These are phyloP conservation scores for Pseudomyrmex pallidus DNA, from an alignment of 1,140 invertebrate genomes.

Conservation along the genomic window DNA sequence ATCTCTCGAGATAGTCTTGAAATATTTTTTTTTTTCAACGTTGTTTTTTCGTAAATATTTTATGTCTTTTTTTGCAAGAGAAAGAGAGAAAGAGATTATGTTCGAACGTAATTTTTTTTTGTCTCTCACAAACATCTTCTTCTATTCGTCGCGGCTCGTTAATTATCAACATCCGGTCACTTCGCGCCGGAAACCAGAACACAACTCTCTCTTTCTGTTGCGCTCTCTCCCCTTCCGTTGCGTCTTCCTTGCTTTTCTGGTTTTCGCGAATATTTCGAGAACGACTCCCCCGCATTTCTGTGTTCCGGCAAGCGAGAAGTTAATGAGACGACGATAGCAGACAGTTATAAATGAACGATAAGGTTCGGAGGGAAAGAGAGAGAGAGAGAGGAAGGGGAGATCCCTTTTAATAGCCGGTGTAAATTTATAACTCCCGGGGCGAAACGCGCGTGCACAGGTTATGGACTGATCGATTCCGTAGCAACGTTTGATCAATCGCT, in stretches of 20 bases:
- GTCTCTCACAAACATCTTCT: no score
- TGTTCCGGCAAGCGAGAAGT: constrained; percentile 65
- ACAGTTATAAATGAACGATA: constrained; percentile 74
- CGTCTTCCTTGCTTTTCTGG: background rate
- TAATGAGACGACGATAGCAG: constrained; percentile 72
- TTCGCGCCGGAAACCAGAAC: constrained; percentile 16
- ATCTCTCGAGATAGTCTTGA: constrained; percentile 5
- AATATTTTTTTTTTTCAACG: background rate
- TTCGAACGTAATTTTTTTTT: no score
- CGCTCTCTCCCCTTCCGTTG: background rate
- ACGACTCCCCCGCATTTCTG: constrained; percentile 50
- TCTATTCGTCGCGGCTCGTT: constrained; percentile 14
- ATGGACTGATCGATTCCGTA: constrained; percentile 69
- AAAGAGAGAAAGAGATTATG: no score
- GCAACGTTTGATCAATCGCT: constrained; percentile 68
- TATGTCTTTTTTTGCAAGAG: background rate
- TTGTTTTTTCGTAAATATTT: background rate
- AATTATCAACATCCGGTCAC: constrained; percentile 41
- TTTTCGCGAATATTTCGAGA: constrained; percentile 66
- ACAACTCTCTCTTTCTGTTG: constrained; percentile 2
- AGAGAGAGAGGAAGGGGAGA: background rate
- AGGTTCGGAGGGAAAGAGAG: constrained; percentile 8
- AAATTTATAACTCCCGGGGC: constrained; percentile 63
- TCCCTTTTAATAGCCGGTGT: constrained; percentile 69
- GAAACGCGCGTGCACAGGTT: constrained; percentile 54